Evolutionary conservation across 2,113 vertebrate genomes (phyloP).

Genomic region (Rhea americana): DNA sequence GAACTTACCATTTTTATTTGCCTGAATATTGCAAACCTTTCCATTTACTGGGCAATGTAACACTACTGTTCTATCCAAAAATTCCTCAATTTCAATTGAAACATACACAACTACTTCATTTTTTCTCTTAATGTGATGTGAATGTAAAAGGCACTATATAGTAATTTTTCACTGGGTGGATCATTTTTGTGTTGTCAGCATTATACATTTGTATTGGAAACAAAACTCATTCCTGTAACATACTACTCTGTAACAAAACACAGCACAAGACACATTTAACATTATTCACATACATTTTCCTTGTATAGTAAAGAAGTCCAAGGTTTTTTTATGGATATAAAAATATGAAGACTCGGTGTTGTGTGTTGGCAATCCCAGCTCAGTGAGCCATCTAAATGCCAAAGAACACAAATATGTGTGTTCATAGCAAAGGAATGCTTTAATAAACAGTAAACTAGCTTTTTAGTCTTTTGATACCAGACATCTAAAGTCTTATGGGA

Average conservation of each 20-base stretch:
- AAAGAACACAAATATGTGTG: conserved; percentile 50
- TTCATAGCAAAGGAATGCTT: conserved; percentile 44
- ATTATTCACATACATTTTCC: conserved; percentile 8
- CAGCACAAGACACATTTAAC: background rate
- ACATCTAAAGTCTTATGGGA: conserved; percentile 21
- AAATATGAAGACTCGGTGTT: background rate
- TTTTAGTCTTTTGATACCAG: conserved; percentile 36
- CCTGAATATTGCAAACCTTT: background rate
- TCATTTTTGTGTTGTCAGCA: background rate
- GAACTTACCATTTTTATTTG: background rate
- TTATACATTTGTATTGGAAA: background rate
- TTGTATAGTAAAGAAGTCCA: conserved; percentile 4
- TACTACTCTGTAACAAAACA: background rate
- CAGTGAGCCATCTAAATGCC: conserved; percentile 39
- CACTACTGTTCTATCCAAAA: background rate
- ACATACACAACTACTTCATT: background rate
- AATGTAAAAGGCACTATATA: background rate
- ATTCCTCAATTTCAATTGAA: background rate
- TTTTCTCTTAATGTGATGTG: background rate
- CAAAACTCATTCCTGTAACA: background rate
- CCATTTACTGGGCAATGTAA: background rate
- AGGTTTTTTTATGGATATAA: conserved; percentile 9
- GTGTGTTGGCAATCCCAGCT: background rate
- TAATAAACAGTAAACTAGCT: conserved; percentile 30
- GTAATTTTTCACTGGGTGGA: background rate